phyloP scores from a whole-genome alignment of 2,797 vertebrate species.

The Merluccius polli region DNA sequence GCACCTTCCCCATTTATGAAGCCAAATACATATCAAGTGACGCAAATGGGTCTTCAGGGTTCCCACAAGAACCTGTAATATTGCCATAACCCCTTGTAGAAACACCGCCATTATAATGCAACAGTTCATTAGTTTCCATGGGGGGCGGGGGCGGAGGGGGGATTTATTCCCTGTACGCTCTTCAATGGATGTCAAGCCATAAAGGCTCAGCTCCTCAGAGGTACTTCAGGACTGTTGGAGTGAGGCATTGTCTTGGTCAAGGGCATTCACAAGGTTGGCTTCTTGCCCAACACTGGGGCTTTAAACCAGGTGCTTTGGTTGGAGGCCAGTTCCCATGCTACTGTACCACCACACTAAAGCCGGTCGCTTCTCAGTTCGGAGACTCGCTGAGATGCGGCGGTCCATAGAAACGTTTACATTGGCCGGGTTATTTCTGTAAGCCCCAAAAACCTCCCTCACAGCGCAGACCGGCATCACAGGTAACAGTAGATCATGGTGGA shows the following conservation, averaged over 20 bases:
- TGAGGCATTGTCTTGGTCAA: neutral
- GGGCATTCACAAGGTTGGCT: neutral
- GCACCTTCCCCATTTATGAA: neutral
- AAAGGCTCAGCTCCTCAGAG: neutral
- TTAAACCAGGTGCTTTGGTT: neutral
- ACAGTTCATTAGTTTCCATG: neutral
- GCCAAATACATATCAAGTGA: neutral
- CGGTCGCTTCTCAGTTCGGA: neutral
- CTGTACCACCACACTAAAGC: neutral
- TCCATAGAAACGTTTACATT: no score
- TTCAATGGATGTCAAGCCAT: neutral
- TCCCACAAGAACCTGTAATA: neutral
- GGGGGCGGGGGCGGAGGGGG: neutral
- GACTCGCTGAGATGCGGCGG: neutral
- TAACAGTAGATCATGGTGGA: no score
- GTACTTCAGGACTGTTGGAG: conserved; percentile 6
- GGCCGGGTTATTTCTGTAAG: no score
- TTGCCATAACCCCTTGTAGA: neutral
- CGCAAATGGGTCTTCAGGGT: neutral
- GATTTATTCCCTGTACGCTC: conserved; percentile 1
- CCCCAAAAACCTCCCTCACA: no score
- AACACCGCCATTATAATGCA: neutral
- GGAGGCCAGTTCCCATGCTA: conserved; percentile 1
- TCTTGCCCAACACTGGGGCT: neutral
- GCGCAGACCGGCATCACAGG: neutral